A percentile compares a stretch with the other conserved stretches of the same genome.
Conservation (phyloP, 1,140 invertebrate genomes). For the Tetragonula clypearis region DNA sequence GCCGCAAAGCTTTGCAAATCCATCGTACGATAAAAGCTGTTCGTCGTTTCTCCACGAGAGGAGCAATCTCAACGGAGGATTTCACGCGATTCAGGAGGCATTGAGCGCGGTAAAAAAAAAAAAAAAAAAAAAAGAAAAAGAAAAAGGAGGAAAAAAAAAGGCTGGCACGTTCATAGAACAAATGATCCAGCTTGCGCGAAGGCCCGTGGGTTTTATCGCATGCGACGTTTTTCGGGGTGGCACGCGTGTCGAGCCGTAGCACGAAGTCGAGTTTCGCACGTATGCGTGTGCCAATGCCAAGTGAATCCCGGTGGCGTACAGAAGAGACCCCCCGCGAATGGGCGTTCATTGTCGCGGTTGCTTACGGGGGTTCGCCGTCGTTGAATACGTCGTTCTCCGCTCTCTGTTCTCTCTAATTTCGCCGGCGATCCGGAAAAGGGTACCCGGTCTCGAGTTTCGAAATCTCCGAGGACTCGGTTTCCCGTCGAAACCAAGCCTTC, state of each 20-base stretch:
- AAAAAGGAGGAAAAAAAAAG: neutral
- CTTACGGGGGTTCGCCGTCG: slow-evolving; percentile 59
- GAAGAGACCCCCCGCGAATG: slow-evolving; percentile 60
- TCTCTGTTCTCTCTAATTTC: slow-evolving; percentile 52
- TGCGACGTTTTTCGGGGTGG: slow-evolving; percentile 55
- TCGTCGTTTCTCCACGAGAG: neutral
- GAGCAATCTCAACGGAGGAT: neutral
- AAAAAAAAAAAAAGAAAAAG: neutral
- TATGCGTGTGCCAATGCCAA: slow-evolving; percentile 52
- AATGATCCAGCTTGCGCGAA: neutral
- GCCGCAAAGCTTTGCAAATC: neutral
- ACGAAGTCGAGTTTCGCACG: slow-evolving; percentile 50
- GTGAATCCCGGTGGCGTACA: slow-evolving; percentile 52
- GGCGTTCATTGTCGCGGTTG: slow-evolving; percentile 66
- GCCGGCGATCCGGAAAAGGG: slow-evolving; percentile 54
- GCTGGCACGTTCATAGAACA: neutral
- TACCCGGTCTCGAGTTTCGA: neutral
- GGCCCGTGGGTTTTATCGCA: slow-evolving; percentile 12
- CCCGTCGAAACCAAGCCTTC: neutral
- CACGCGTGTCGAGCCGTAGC: slow-evolving; percentile 28
- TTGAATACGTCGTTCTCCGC: slow-evolving; percentile 37
- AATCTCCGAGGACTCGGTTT: neutral
- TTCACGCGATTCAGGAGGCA: neutral
- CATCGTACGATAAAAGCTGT: neutral
- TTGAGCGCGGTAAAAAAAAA: neutral